phyloP scores from a whole-genome alignment of 2,888 invertebrate genomes.

The Agrochola macilenta region DNA sequence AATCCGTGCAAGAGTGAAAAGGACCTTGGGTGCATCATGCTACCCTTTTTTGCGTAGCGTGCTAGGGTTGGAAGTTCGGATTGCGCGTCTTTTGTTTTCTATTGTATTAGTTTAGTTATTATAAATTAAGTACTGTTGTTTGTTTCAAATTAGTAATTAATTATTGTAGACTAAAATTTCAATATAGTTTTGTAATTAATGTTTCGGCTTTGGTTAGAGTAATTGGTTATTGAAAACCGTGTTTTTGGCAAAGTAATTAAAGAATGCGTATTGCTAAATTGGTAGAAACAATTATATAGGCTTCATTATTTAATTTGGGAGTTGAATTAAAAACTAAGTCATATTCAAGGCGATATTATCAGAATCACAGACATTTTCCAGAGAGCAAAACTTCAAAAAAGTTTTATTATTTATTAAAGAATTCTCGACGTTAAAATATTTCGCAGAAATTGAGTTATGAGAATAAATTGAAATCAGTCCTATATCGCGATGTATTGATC shows the following conservation, averaged over 20 bases:
- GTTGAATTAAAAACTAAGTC: neutral
- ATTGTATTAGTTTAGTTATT: slow-evolving; percentile 3
- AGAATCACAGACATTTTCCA: neutral
- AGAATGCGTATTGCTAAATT: neutral
- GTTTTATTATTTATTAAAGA: neutral
- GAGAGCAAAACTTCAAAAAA: neutral
- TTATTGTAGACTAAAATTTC: neutral
- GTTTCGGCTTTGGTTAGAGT: neutral
- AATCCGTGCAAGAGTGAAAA: neutral
- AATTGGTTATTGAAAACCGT: slow-evolving; percentile 17
- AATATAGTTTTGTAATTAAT: slow-evolving; percentile 12
- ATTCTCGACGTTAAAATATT: neutral
- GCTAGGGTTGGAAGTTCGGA: neutral
- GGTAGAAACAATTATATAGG: neutral
- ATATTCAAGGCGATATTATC: neutral
- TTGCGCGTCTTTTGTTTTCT: neutral
- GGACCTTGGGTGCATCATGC: too few species aligned
- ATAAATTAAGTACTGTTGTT: neutral
- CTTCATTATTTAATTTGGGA: neutral
- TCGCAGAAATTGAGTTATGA: neutral
- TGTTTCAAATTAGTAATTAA: neutral
- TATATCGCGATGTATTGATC: slow-evolving; percentile 26
- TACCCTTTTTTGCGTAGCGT: neutral
- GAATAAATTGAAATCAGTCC: slow-evolving; percentile 16
- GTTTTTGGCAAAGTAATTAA: neutral